Percentiles rank a stretch among this genome's conserved stretches.
Evolutionary conservation across 2,888 invertebrate species (phyloP).

Genomic region (Brachylomia viminalis): DNA sequence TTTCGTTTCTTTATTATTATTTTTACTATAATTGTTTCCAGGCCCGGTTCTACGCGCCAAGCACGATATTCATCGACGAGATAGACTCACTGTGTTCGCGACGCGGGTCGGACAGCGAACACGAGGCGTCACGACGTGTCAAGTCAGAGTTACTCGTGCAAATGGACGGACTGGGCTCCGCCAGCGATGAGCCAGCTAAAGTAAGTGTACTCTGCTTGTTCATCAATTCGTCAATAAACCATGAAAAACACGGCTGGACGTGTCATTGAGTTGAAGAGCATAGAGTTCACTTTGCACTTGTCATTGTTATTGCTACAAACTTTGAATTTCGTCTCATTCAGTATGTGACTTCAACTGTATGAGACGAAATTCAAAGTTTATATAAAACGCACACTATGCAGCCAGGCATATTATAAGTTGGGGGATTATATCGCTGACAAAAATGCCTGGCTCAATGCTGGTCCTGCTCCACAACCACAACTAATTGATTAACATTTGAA

Average conservation of each 20-base stretch:
- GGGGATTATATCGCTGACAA: too few relatives aligned
- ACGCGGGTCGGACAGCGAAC: conserved; percentile 98
- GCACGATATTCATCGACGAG: conserved; percentile 99
- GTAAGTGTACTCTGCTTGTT: conserved; percentile 66
- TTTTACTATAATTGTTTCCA: conserved; percentile 74
- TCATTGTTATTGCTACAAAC: background rate
- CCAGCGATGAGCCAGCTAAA: conserved; percentile 91
- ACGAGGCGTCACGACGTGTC: conserved; percentile 98
- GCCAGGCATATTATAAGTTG: too few relatives aligned
- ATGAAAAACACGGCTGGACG: background rate
- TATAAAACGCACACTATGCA: too few relatives aligned
- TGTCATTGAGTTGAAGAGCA: background rate
- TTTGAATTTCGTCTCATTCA: too few relatives aligned
- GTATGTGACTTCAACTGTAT: too few relatives aligned
- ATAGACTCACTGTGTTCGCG: conserved; percentile 99
- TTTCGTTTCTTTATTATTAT: background rate
- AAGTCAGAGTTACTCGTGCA: conserved; percentile 99
- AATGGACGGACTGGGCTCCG: conserved; percentile 98
- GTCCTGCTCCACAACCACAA: too few relatives aligned
- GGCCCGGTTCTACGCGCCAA: conserved; percentile 99
- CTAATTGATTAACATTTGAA: too few relatives aligned
- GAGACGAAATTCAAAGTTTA: too few relatives aligned
- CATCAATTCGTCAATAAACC: background rate
- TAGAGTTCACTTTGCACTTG: background rate
- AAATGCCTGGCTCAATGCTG: too few relatives aligned